Evolutionary conservation across 2,888 invertebrate genomes (phyloP).

Genomic region (Trissoscelio sp.): DNA sequence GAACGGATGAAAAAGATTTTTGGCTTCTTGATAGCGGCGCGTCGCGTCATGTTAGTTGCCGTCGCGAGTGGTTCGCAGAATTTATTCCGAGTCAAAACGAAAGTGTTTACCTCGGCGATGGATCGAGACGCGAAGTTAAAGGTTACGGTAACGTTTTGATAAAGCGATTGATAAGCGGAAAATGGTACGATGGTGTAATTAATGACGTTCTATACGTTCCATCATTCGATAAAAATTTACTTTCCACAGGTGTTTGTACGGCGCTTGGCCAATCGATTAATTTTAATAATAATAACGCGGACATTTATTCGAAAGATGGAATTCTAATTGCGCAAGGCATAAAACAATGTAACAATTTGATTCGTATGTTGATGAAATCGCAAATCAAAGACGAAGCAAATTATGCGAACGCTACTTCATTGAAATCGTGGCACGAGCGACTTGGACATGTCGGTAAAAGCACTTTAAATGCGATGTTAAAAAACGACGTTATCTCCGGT

Average conservation of each 20-base stretch:
- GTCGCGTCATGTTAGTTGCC: constrained; percentile 39
- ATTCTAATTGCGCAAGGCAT: constrained; percentile 37
- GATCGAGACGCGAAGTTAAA: constrained; percentile 18
- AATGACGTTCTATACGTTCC: constrained; percentile 48
- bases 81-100: not conserved
- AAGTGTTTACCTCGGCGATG: constrained; percentile 40
- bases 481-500: constrained; percentile 51
- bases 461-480: constrained; percentile 45
- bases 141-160: constrained; percentile 48
- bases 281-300: constrained; percentile 6
- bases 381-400: constrained; percentile 7
- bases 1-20: constrained; percentile 23
- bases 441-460: constrained; percentile 60
- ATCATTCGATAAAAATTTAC: constrained; percentile 36
- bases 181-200: constrained; percentile 29
- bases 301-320: constrained; percentile 37
- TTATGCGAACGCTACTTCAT: constrained; percentile 10
- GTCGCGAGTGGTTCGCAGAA: constrained; percentile 29
- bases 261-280: constrained; percentile 20
- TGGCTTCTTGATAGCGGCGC: constrained; percentile 35
- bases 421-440: constrained; percentile 44
- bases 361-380: constrained; percentile 41
- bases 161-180: constrained; percentile 15
- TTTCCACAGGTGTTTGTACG: constrained; percentile 41
- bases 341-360: constrained; percentile 42